Base-by-base conservation (phyloP, 2,888 invertebrate genomes). In the Toxonevra muliebris region DNA sequence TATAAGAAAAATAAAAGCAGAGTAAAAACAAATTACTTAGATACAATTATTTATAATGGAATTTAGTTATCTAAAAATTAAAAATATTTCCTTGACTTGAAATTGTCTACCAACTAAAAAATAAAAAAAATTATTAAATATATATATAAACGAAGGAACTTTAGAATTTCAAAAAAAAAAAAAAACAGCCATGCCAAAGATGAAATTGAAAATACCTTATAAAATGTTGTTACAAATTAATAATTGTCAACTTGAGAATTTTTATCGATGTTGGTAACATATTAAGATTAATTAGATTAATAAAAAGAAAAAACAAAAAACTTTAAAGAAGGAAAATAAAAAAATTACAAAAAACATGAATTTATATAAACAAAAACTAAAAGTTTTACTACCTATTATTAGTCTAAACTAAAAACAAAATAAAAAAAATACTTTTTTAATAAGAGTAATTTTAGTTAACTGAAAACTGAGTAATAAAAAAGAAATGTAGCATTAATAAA, bases 201-300 rank as follows among this genome's bases (percentile, higher is more conserved):
- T 50, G 64, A 12, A 63, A 62, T n/a, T 69, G 61, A 43, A 50
- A 41, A n/a, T 54, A 57, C 64, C 66, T 50, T 64, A 53, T 11
- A 2, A 43, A 54, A 41, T 10, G 2, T n/a, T 50, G 41, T 40
- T 13, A 50, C 40, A 58, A 11, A 45, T 30, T 30, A 15, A 45
- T 12, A 57, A 40, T n/a, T 43, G n/a, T 40, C 40, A 40, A 50
- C 9, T 41, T 11, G 2, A 55, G 54, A 42, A 13, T 40, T 48
- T 48, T 48, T n/a, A 48, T 48, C 48, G 11, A 48, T 15, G 13
- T 30, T 30, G 7, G 30, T 30, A 30, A 30, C 5, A 48, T 11
- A 13, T 48, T 48, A 48, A 48, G 48, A n/a, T 15, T 48, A 48
- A 8, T 7, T 48, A 30, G 30, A 30, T 4, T 30, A 7, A 30